Evolutionary conservation across 2,797 vertebrate genomes (phyloP).

Genomic region (Aldrovandia affinis): DNA sequence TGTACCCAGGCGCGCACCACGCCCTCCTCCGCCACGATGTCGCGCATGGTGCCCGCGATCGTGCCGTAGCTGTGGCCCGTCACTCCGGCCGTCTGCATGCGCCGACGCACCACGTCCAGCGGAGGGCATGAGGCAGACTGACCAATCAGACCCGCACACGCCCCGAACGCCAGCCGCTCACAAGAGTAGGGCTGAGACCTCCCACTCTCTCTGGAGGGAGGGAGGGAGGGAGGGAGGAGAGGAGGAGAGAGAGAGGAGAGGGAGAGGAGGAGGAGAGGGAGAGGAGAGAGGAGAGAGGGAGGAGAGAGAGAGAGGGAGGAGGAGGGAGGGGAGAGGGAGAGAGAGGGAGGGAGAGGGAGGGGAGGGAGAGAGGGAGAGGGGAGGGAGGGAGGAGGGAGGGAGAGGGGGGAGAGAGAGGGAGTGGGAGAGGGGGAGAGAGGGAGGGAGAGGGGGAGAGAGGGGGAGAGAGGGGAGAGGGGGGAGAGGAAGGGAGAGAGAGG

Average conservation of each 20-base stretch:
- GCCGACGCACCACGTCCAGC: slow-evolving; percentile 92
- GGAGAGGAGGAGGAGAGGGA: background rate
- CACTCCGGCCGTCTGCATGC: slow-evolving; percentile 96
- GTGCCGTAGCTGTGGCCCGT: slow-evolving; percentile 79
- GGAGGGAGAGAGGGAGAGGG: no score
- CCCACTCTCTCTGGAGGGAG: slow-evolving; percentile 19
- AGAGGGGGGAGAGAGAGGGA: no score
- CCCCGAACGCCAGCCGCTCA: slow-evolving; percentile 89
- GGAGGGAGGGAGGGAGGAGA: background rate
- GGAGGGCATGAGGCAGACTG: slow-evolving; percentile 96
- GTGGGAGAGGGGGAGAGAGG: no score
- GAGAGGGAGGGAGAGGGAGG: no score
- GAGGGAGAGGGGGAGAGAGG: no score
- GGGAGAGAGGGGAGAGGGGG: no score
- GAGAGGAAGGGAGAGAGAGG: no score
- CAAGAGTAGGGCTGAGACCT: slow-evolving; percentile 69
- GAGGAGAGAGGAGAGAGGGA: no score
- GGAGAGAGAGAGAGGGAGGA: no score
- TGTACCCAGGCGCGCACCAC: slow-evolving; percentile 86
- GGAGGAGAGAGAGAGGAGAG: no score
- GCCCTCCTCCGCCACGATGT: slow-evolving; percentile 85
- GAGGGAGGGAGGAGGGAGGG: no score
- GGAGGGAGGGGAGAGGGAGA: no score
- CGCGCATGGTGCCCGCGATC: slow-evolving; percentile 80
- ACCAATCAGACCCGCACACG: slow-evolving; percentile 90